Evolutionary conservation across 2,888 invertebrate genomes (phyloP), one percentile per base, ranked within the genome.

Genomic region (Lathronympha strigana): DNA sequence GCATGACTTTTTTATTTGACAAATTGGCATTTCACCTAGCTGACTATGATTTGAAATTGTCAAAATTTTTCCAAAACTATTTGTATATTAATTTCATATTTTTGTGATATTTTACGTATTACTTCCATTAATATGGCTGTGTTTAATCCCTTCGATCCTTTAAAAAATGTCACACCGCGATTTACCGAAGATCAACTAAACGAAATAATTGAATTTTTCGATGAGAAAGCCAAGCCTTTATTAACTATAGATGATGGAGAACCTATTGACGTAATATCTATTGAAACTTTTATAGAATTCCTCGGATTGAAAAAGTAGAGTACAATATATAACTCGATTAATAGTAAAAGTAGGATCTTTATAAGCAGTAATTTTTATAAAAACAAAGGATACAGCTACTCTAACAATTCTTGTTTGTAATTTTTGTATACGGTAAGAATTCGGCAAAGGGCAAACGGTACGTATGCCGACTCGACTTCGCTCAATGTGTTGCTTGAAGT

Each of bases 221-320:
- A 87, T 62, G 75, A 72, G 55, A 80, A 80, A 43, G 73, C 87
- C 38, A 80, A 86, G 67, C 83, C 86, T 11, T 66, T 79, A 25
- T 68, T 86, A 50, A 69, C 71, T 49, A 79, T 83, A 71, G 76
- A 86, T 58, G 81, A 86, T 21, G 80, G 75, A 19, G 79, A 77
- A 73, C 80, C 82, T 9, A 78, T 76, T 61, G 76, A 84, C 67
- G 84, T 84, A 73, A 79, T 90, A 75, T 83, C 83, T 61, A 78
- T 90, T 72, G 84, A 87, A 69, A 74, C 85, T 68, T 66, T 90
- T 6, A 72, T 79, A 68, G 66, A 75, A 25, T 90, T 84, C 77
- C 76, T 90, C 69, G 80, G 78, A 54, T 72, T 86, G 61, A 88
- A 84, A 75, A 90, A 82, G 91, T 90, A 85, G 71, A 72, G 73